Conservation (phyloP, 2,888 invertebrate genomes). For the Marasmarcha lunaedactyla region DNA sequence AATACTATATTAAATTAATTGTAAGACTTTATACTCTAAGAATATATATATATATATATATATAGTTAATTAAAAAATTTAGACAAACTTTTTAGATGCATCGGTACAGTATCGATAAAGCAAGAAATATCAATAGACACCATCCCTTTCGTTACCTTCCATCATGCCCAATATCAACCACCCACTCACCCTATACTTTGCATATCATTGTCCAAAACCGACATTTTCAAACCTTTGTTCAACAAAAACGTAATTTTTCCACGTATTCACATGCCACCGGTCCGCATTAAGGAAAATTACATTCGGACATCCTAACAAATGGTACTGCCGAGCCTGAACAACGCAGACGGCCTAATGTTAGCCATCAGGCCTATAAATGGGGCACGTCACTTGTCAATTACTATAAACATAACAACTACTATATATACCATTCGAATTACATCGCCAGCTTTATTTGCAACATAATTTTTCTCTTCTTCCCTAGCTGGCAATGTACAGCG, state of each 20-base stretch:
- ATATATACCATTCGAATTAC: slow-evolving; percentile 13
- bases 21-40: too few relatives aligned
- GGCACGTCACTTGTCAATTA: slow-evolving; percentile 61
- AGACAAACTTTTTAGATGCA: too few relatives aligned
- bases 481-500: slow-evolving; percentile 24
- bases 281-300: slow-evolving; percentile 58
- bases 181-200: too few relatives aligned
- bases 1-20: too few relatives aligned
- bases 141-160: too few relatives aligned
- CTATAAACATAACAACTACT: slow-evolving; percentile 16
- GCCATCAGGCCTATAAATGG: slow-evolving; percentile 64
- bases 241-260: background rate
- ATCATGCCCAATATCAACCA: too few relatives aligned
- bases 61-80: too few relatives aligned
- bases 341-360: slow-evolving; percentile 63
- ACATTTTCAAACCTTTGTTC: background rate
- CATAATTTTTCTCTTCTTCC: background rate
- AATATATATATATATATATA: too few relatives aligned
- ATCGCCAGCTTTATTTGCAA: slow-evolving; percentile 19
- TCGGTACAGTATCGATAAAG: too few relatives aligned
- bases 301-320: slow-evolving; percentile 47
- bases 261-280: slow-evolving; percentile 34
- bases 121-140: too few relatives aligned
- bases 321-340: slow-evolving; percentile 43
- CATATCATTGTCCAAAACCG: too few relatives aligned